Evolutionary conservation across 2,113 vertebrate genomes (phyloP).

Genomic region (Eretmochelys imbricata): DNA sequence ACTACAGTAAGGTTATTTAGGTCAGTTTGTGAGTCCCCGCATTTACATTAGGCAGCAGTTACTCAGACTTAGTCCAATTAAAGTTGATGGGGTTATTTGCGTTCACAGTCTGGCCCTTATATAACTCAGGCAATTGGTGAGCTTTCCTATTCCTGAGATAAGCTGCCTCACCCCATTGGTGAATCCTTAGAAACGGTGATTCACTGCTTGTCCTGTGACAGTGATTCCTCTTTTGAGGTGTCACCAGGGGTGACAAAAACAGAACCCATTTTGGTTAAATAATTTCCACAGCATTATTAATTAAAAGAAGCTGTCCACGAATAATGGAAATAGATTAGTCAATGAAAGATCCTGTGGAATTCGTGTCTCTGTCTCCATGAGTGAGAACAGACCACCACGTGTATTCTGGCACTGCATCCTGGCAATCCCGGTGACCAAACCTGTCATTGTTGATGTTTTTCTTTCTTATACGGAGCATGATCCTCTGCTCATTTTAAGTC

Average conservation of each 20-base stretch:
- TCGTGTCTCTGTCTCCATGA: not conserved
- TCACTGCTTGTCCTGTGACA: not conserved
- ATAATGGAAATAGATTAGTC: not conserved
- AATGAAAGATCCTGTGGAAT: not conserved
- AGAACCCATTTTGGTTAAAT: slow-evolving; percentile 52
- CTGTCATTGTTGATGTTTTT: not conserved
- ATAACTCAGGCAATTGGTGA: not conserved
- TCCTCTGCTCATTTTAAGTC: not conserved
- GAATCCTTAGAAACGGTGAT: not conserved
- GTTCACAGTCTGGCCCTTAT: rapidly evolving
- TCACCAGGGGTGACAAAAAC: not conserved
- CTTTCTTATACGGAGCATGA: not conserved
- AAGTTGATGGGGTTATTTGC: not conserved
- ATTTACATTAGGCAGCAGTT: not conserved
- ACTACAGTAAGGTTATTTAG: not conserved
- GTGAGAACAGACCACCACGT: rapidly evolving
- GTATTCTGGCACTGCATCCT: not conserved
- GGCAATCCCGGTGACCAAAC: rapidly evolving
- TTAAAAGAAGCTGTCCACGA: slow-evolving; percentile 38
- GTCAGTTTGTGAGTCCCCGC: not conserved
- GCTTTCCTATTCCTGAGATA: not conserved
- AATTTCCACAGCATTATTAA: slow-evolving; percentile 34
- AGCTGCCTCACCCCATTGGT: not conserved
- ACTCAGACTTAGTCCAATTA: not conserved
- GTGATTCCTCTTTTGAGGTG: not conserved